Conservation (phyloP, 2,888 invertebrate genomes). For the Acheta domesticus region DNA sequence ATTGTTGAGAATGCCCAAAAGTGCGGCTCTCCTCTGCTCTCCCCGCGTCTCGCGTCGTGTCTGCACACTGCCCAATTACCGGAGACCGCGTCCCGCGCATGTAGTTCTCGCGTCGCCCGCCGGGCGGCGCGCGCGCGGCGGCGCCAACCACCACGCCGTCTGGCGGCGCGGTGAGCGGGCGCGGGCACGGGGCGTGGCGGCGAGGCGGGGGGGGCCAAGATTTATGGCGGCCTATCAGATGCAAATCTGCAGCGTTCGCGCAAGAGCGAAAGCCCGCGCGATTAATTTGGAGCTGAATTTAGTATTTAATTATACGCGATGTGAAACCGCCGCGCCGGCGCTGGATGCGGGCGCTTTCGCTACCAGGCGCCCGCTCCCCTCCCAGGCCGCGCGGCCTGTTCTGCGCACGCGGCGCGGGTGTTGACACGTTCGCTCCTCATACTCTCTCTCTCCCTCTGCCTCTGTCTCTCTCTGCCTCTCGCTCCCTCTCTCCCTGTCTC, state of each 20-base stretch:
- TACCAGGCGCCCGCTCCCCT: too few relatives aligned
- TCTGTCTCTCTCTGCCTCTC: too few relatives aligned
- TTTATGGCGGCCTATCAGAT: neutral
- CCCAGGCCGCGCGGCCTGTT: too few relatives aligned
- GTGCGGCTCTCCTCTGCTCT: accelerated
- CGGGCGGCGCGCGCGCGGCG: neutral
- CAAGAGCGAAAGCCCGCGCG: neutral
- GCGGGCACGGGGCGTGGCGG: too few relatives aligned
- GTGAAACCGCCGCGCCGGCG: neutral
- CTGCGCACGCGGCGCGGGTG: too few relatives aligned
- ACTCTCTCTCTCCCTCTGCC: neutral
- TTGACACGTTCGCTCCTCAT: neutral
- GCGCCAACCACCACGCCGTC: too few relatives aligned
- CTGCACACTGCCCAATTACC: too few relatives aligned
- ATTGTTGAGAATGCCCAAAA: too few relatives aligned
- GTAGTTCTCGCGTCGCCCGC: neutral
- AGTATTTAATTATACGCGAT: conserved; percentile 10
- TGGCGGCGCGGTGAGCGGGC: too few relatives aligned
- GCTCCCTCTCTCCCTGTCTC: too few relatives aligned
- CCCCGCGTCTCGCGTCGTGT: too few relatives aligned
- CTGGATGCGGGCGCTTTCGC: neutral
- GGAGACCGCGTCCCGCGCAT: neutral
- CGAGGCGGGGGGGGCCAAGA: neutral
- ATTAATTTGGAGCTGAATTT: conserved; percentile 1
- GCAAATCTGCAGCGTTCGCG: neutral